These are phyloP conservation scores for Panopea generosa DNA, from an alignment of 2,888 invertebrate species.

Conservation along the genomic window DNA sequence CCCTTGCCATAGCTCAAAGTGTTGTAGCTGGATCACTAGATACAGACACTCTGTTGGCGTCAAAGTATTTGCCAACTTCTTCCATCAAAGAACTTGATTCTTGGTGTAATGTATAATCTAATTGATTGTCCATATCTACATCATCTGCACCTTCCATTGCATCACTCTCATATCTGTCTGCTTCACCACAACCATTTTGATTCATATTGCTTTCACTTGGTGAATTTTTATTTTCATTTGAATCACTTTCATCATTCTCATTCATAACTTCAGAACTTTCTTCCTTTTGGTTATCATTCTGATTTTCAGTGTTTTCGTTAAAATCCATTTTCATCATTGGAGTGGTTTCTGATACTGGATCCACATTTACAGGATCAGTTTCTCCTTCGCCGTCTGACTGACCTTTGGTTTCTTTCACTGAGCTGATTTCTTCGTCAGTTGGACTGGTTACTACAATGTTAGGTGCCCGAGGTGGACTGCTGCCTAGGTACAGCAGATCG, in stretches of 20 bases:
- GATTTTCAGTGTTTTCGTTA: background rate
- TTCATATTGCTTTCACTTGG: too few relatives aligned
- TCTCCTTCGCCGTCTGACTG: background rate
- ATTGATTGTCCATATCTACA: too few relatives aligned
- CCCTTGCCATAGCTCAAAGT: too few relatives aligned
- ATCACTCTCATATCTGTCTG: too few relatives aligned
- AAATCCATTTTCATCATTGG: conserved; percentile 3
- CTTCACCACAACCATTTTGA: too few relatives aligned
- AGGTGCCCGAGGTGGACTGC: background rate
- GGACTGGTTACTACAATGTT: too few relatives aligned
- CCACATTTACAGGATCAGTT: too few relatives aligned
- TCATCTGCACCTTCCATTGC: too few relatives aligned
- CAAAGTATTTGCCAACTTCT: conserved; percentile 43
- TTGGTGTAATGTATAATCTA: too few relatives aligned
- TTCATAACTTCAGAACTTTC: background rate
- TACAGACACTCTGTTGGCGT: conserved; percentile 39
- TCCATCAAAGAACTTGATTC: conserved; percentile 30
- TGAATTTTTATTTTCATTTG: too few relatives aligned
- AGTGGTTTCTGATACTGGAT: background rate
- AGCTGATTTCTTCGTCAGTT: conserved; percentile 9
- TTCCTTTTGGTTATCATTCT: background rate
- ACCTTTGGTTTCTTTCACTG: conserved; percentile 5
- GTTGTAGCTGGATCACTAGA: too few relatives aligned
- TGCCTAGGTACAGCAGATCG: conserved; percentile 43
- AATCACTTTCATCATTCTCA: conserved; percentile 10